phyloP scores from a whole-genome alignment of 2,888 invertebrate genomes.

The Drosophila anomelani region DNA sequence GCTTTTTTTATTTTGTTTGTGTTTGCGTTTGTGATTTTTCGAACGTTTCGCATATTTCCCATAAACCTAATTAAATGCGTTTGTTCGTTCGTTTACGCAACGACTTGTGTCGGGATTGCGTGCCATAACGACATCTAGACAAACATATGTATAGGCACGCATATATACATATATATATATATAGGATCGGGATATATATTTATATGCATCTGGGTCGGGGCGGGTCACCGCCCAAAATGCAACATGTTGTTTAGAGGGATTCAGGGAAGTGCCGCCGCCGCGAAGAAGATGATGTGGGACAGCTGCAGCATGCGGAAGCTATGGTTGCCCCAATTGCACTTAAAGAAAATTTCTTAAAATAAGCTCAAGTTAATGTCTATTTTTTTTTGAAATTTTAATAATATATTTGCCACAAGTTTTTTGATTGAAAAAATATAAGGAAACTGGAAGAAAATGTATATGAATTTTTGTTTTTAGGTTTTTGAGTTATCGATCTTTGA shows the following conservation, averaged over 20 bases:
- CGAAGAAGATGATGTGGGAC: slow-evolving; percentile 34
- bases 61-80: slow-evolving; percentile 77
- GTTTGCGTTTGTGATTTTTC: slow-evolving; percentile 28
- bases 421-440: neutral
- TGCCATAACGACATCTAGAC: slow-evolving; percentile 33
- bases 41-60: slow-evolving; percentile 74
- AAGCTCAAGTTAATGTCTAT: neutral
- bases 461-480: too few relatives aligned
- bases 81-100: slow-evolving; percentile 67
- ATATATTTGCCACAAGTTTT: neutral
- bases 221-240: slow-evolving; percentile 51
- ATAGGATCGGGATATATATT: slow-evolving; percentile 11
- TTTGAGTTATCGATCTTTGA: too few relatives aligned
- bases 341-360: neutral
- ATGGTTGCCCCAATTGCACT: slow-evolving; percentile 8
- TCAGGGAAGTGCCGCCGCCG: neutral
- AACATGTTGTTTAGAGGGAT: slow-evolving; percentile 41
- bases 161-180: slow-evolving; percentile 1
- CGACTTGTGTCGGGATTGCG: slow-evolving; percentile 61
- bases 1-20: slow-evolving; percentile 29
- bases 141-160: neutral
- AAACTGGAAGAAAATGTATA: neutral
- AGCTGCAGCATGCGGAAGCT: slow-evolving; percentile 49
- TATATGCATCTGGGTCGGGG: slow-evolving; percentile 44
- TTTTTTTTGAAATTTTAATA: neutral